These are phyloP conservation scores for Parapristionchus giblindavisi DNA, from an alignment of 2,888 invertebrate species.

Conservation along the genomic window DNA sequence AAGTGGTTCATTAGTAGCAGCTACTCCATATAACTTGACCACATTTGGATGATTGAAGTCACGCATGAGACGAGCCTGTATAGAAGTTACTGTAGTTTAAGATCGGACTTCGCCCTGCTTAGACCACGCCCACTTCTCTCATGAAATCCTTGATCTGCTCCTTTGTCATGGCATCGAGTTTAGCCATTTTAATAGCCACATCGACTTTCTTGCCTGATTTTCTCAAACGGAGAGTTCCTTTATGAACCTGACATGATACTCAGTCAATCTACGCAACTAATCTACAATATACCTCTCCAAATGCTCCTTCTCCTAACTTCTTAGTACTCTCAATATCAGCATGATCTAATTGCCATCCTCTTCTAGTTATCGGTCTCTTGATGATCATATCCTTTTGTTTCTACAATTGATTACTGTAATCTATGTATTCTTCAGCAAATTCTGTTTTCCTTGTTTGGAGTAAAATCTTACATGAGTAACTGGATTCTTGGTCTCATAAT, in stretches of 20 bases:
- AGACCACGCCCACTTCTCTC: constrained; percentile 17
- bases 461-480: no score
- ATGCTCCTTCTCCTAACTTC: constrained; percentile 38
- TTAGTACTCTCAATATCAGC: constrained; percentile 29
- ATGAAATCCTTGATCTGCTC: constrained; percentile 37
- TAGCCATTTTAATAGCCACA: constrained; percentile 32
- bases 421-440: no score
- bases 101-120: neutral
- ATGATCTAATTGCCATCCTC: constrained; percentile 31
- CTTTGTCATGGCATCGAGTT: constrained; percentile 33
- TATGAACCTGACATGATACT: constrained; percentile 11
- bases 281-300: constrained; percentile 30
- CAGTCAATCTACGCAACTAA: neutral
- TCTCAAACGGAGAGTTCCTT: constrained; percentile 14
- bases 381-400: no score
- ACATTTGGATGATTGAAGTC: constrained; percentile 26
- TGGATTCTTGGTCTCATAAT: neutral
- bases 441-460: no score
- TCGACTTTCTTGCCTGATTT: constrained; percentile 21
- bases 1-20: constrained; percentile 28
- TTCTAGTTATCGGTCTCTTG: constrained; percentile 12
- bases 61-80: constrained; percentile 33
- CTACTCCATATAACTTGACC: constrained; percentile 27
- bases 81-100: neutral
- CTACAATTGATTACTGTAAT: no score